phyloP scores from a whole-genome alignment of 2,888 invertebrate species.

The Lycaena phlaeas region DNA sequence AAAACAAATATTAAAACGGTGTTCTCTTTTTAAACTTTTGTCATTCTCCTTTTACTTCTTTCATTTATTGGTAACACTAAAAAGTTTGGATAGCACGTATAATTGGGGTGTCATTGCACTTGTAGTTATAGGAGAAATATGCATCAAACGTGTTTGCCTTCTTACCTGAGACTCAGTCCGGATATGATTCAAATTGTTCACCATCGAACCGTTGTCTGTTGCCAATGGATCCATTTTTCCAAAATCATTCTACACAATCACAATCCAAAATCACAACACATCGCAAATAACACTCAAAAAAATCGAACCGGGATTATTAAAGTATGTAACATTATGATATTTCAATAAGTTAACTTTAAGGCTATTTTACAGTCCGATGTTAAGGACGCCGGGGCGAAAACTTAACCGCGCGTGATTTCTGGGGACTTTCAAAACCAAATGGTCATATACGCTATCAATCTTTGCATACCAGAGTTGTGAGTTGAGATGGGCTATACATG shows the following conservation, averaged over 20 bases:
- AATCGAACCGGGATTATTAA: constrained; percentile 27
- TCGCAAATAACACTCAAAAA: constrained; percentile 26
- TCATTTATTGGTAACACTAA: no score
- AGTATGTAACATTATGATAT: constrained; percentile 15
- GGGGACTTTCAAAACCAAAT: constrained; percentile 68
- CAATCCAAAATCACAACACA: constrained; percentile 11
- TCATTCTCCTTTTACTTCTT: no score
- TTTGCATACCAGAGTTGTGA: constrained; percentile 71
- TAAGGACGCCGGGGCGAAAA: constrained; percentile 71
- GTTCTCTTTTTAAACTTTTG: no score
- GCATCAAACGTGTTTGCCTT: constrained; percentile 63
- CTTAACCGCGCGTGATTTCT: constrained; percentile 71
- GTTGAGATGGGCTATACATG: constrained; percentile 54
- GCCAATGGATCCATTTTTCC: constrained; percentile 61
- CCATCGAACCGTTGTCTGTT: constrained; percentile 62
- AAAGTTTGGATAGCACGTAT: no score
- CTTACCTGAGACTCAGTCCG: constrained; percentile 69
- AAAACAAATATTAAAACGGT: no score
- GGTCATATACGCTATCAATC: constrained; percentile 73
- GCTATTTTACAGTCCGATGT: constrained; percentile 38
- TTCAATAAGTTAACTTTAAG: constrained; percentile 27
- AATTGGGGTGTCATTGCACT: constrained; percentile 59
- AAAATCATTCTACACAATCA: constrained; percentile 44
- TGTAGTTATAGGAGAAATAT: constrained; percentile 57
- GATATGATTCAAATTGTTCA: constrained; percentile 68